Evolutionary conservation across 2,797 vertebrate species (phyloP).

Genomic region (Lates japonicus): DNA sequence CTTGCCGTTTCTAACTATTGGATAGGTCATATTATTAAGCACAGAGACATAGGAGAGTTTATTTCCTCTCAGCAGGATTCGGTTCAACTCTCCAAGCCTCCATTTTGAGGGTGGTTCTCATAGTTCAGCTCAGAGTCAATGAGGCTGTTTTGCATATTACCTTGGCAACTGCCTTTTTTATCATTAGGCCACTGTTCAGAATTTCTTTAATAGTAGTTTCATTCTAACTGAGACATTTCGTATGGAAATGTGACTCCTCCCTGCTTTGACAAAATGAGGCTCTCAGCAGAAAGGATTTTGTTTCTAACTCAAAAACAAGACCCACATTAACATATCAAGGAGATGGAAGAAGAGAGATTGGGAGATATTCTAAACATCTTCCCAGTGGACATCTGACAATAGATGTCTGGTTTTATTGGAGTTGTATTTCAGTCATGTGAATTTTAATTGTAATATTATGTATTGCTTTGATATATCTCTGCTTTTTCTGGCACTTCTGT

Average conservation of each 20-base stretch:
- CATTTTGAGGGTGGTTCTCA: constrained; percentile 70
- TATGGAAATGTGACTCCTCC: constrained; percentile 85
- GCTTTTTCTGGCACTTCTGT: not conserved
- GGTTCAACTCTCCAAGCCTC: constrained; percentile 52
- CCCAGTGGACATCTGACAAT: constrained; percentile 68
- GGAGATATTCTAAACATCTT: constrained; percentile 72
- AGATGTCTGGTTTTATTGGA: constrained; percentile 56
- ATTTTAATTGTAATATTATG: constrained; percentile 22
- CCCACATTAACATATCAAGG: constrained; percentile 82
- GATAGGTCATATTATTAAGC: constrained; percentile 22
- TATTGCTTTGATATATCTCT: constrained; percentile 41
- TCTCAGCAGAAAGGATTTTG: constrained; percentile 79
- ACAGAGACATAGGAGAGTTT: constrained; percentile 6
- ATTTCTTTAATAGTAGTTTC: constrained; percentile 81
- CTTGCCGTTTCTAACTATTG: not conserved
- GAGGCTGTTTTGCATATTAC: constrained; percentile 82
- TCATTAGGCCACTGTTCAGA: constrained; percentile 78
- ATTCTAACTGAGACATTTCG: constrained; percentile 78
- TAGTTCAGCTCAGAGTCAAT: constrained; percentile 75
- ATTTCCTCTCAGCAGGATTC: constrained; percentile 41
- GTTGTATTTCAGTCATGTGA: constrained; percentile 21
- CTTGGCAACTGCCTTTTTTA: constrained; percentile 83
- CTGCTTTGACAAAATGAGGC: constrained; percentile 77
- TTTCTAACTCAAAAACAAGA: constrained; percentile 77
- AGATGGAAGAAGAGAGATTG: constrained; percentile 42